Evolutionary conservation across 2,113 vertebrate species (phyloP), one percentile per base, ranked within the genome.

Genomic region (Grantiella picta): DNA sequence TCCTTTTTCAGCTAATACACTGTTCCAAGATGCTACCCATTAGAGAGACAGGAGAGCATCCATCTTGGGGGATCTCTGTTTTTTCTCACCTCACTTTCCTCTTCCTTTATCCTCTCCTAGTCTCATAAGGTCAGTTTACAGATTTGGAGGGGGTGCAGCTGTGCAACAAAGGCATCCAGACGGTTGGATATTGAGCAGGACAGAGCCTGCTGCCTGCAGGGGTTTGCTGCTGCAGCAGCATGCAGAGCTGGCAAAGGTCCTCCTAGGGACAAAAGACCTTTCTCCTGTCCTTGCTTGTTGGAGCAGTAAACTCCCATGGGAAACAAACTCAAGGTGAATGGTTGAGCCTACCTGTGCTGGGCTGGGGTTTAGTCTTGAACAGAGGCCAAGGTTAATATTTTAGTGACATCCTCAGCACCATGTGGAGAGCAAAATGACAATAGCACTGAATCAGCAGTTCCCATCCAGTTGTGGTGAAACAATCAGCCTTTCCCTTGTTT

Each of bases 311-410:
- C 13, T 35, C 36, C 47, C 36, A n/a, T n/a, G 59, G 59, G 66
- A 79, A 57, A 45, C 2, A 6, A 86, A 73, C 64, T 38, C 50
- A 42, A 36, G 49, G 82, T 70, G 52, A 95, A 84, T 53, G 64
- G 11, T 66, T 82, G 72, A 78, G 50, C 77, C 61, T 75, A n/a
- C 66, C 82, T 81, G 63, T 50, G 54, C 54, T 82, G 44, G 63
- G 25, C 50, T 79, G 70, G 36, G 40, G 8, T 45, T 95, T 64
- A 50, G 50, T 24, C 66, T 76, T 63, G 75, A 57, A n/a, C 10
- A 49, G 45, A 60, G 76, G 92, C 94, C 96, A 95, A 93, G 31
- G 82, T 54, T 95, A 91, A 86, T 92, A 89, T 94, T 95, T 92
- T 70, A 66, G 63, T 50, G 50, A 82, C 42, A 42, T 92, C 77